Base-by-base conservation (phyloP, 1,140 invertebrate species). In the Drosophila micromelanica region DNA sequence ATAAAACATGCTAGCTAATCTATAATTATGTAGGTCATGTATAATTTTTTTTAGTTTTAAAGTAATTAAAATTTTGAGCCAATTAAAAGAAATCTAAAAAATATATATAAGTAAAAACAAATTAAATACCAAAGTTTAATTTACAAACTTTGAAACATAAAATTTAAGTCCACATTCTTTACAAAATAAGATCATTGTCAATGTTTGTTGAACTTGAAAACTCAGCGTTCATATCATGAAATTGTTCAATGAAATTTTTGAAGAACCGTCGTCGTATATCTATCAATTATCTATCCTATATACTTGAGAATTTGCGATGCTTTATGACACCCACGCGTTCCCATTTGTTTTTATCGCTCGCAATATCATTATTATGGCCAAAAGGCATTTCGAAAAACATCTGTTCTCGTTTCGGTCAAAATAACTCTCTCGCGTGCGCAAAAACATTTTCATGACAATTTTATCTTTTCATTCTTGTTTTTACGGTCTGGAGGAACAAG, bases 131-230 rank as follows among this genome's bases (percentile, higher is more conserved):
- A 54, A 52, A 17, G 6, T 11, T 37, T 54, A 11, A 54, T 2
- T 37, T 17, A 7, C 5, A 13, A 49, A 27, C 23, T 5, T 0
- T 27, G 3, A 5, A 27, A 27, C 5, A 27, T 27, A 6, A 6
- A 27, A 27, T 45, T 20, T 9, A 23, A 46, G 43, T 13, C 43
- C 13, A 49, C 12, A 15, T 51, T 51, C 35, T 15, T 9, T 32
- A 17, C 13, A 17, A 13, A 17, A 11, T 35, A 35, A 32, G 55
- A 45, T 57, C 55, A 45, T 45, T 45, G 55, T 45, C 42, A 59
- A 59, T 72, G 62, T 72, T 70, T 77, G 69, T 62, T 89, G 85
- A 87, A 84, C 84, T 87, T 89, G 79, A 89, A 89, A 89, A 38
- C 71, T 82, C 84, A 77, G 32, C 77, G 45, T 15, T 49, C 59